Evolutionary conservation across 2,888 invertebrate species (phyloP).

Genomic region (Ypsolopha sequella): DNA sequence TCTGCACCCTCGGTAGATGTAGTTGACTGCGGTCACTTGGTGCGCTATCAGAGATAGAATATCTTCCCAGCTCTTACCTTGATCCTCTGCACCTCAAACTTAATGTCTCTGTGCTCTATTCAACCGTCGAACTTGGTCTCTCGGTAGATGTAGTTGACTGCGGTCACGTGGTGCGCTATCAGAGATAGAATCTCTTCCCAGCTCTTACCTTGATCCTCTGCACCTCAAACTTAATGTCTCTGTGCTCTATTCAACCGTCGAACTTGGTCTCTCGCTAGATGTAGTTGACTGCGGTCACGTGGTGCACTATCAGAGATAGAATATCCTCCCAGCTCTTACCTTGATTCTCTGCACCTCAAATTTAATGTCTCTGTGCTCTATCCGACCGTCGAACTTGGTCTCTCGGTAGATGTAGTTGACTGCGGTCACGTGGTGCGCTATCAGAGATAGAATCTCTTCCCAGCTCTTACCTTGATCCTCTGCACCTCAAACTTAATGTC

Average conservation of each 20-base stretch:
- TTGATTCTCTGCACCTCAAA: conserved; percentile 90
- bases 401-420: conserved; percentile 97
- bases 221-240: conserved; percentile 97
- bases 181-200: conserved; percentile 96
- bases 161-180: conserved; percentile 98
- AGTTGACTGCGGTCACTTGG: conserved; percentile 98
- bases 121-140: conserved; percentile 95
- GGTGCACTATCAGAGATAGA: conserved; percentile 95
- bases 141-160: conserved; percentile 97
- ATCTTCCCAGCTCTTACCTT: conserved; percentile 30
- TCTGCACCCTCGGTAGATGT: conserved; percentile 37
- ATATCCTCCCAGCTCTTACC: conserved; percentile 84
- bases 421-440: conserved; percentile 98
- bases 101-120: conserved; percentile 90
- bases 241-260: conserved; percentile 89
- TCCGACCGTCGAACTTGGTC: conserved; percentile 92
- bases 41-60: conserved; percentile 89
- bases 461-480: conserved; percentile 90
- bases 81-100: conserved; percentile 92
- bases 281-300: conserved; percentile 98
- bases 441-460: conserved; percentile 96
- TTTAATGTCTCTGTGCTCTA: conserved; percentile 92
- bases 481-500: conserved; percentile 96
- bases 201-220: conserved; percentile 84
- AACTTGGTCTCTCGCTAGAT: conserved; percentile 96